Base-by-base conservation (phyloP, 2,113 vertebrate species). In the Cacatua alba region DNA sequence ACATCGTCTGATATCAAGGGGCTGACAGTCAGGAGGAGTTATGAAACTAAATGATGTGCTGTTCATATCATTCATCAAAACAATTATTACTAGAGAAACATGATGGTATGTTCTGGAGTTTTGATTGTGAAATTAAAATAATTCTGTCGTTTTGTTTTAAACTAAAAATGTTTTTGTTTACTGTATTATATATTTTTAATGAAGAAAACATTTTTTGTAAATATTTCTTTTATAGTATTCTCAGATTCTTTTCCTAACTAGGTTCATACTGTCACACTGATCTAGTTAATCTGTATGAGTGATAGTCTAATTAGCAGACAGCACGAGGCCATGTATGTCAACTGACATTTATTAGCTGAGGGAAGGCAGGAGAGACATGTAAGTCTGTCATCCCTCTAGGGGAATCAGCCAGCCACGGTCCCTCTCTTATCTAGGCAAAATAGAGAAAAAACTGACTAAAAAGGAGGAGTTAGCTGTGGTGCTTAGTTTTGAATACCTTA, bases 251-350 rank as follows among this genome's bases (percentile, higher is more conserved):
- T 59, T 60, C 35, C 46, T 81, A 39, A 52, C 33, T n/a, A 2
- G 0, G 0, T 20, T 71, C 11, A 0, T 25, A 60, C 79, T 94
- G 79, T 78, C 76, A 52, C 68, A 18, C 12, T 28, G 62, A 63
- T 92, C 69, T 46, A 31, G 72, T 57, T 90, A 24, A 72, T 79
- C 24, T 16, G 26, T 31, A 1, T 24, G 31, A 94, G 71, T 62
- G 88, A 92, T 85, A 53, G 48, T 41, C 52, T 86, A 86, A 93
- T 96, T 94, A 96, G 83, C 77, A 95, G 86, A 35, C 46, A 77
- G 77, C 72, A 94, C 69, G 25, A 78, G 65, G 82, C 71, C 90
- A 90, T 69, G 90, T 82, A 74, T 68, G 57, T 16, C 79, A 81
- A 84, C 75, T 84, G 90, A 53, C 68, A 55, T 93, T 94, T 86